Evolutionary conservation across 2,797 vertebrate species (phyloP).

Genomic region (Ctenopoma multispine): DNA sequence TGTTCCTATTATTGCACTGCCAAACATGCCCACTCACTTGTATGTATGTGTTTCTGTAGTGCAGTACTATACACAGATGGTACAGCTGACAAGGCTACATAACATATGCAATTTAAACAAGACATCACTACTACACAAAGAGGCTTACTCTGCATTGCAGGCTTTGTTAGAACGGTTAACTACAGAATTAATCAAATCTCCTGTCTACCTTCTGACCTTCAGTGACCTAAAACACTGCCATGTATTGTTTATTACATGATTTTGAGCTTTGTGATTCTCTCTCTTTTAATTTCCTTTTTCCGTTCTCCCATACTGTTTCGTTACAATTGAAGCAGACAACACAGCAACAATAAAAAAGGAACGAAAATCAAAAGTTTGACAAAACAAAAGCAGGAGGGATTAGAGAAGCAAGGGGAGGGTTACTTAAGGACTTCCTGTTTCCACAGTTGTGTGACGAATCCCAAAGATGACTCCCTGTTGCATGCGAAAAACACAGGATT

Average conservation of each 20-base stretch:
- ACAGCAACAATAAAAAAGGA: conserved; percentile 20
- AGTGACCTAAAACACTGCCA: conserved; percentile 11
- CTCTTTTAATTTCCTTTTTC: conserved; percentile 7
- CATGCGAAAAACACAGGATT: conserved; percentile 53
- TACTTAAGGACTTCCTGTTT: conserved; percentile 67
- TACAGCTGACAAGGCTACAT: conserved; percentile 40
- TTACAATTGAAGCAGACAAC: conserved; percentile 25
- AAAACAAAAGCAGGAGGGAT: conserved; percentile 67
- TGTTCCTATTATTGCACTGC: conserved; percentile 20
- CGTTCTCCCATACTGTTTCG: neutral
- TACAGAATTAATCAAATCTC: conserved; percentile 2
- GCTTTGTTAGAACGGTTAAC: conserved; percentile 14
- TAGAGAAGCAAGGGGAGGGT: conserved; percentile 46
- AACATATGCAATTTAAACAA: conserved; percentile 46
- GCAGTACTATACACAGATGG: conserved; percentile 55
- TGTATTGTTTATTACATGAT: neutral
- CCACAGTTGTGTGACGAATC: conserved; percentile 70
- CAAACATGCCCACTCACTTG: conserved; percentile 58
- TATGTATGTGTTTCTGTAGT: conserved; percentile 27
- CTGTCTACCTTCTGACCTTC: conserved; percentile 1
- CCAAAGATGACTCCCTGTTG: conserved; percentile 58
- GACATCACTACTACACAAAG: conserved; percentile 23
- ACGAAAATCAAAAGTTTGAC: conserved; percentile 33
- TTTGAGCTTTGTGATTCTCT: conserved; percentile 16
- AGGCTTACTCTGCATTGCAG: conserved; percentile 11